Base-by-base conservation (phyloP, 2,797 vertebrate genomes). In the Aulostomus chinensis region DNA sequence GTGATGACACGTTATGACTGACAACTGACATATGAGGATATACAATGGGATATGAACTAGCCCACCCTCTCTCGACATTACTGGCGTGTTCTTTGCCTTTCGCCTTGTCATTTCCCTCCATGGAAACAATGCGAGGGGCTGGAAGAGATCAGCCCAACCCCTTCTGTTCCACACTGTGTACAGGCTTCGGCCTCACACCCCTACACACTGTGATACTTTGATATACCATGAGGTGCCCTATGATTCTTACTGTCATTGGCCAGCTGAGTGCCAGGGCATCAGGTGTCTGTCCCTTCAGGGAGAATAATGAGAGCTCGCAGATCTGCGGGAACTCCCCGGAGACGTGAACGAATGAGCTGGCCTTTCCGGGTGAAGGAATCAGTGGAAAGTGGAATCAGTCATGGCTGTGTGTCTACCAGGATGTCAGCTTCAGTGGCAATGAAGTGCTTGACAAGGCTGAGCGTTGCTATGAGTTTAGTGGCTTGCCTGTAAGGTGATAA, bases 191-290 rank as follows among this genome's bases (percentile, higher is more conserved):
- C 76, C 75, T 83, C 76, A 62, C 74, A 48, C 78, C 92, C 92
- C 92, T 73, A 83, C 92, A 92, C 93, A 93, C 93, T 94, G 94
- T 95, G 94, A 94, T 92, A 91, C 89, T 88, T 85, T 46, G 58
- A 77, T 58, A 70, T 65, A 76, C 93, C 93, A 91, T 89, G 90
- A 93, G 91, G 93, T 88, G 90, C 86, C 86, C 76, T 78, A 68
- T 83, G 65, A 76, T 64, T 45, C 76, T 53, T 61, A 66, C 81
- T 81, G 62, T 87, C 87, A 88, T 78, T 74, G 84, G 83, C 84
- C 14, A n/a, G 61, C 79, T 36, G 6, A 41, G 79, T 15, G 58
- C 60, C 65, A 33, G 58, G 59, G 54, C 54, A 53, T 51, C 62
- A 38, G 51, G 67, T 61, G 79, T 88, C 86, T 46, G 68, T 63